Conservation (phyloP, 2,888 invertebrate species). For the Terebella lapidaria region DNA sequence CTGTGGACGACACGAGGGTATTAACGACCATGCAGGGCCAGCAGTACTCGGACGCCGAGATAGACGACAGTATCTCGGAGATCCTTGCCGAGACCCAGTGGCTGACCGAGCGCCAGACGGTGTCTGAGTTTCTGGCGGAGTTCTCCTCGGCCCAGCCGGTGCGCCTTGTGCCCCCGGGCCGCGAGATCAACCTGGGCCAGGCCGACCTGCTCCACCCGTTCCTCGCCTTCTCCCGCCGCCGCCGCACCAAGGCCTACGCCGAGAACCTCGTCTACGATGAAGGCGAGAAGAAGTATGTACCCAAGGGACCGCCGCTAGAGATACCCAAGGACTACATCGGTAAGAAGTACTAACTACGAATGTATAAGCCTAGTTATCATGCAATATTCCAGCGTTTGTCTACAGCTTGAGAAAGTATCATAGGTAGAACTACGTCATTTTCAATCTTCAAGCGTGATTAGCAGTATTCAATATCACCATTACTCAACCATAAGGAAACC, state of each 20-base stretch:
- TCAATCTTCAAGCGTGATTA: too few relatives aligned
- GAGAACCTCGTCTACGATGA: not conserved
- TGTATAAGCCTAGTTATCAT: too few relatives aligned
- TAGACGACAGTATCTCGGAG: not conserved
- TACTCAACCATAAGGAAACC: too few relatives aligned
- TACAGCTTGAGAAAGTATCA: too few relatives aligned
- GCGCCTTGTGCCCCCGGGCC: not conserved
- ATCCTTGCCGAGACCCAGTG: not conserved
- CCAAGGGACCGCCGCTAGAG: not conserved
- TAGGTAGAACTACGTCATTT: too few relatives aligned
- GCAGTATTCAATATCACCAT: too few relatives aligned
- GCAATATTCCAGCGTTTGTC: too few relatives aligned
- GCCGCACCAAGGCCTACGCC: conserved; percentile 1
- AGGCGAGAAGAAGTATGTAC: not conserved
- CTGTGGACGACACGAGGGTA: too few relatives aligned
- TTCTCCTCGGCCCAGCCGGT: not conserved
- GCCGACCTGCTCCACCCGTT: not conserved
- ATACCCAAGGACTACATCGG: conserved; percentile 3
- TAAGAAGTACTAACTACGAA: not conserved
- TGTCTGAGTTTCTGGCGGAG: not conserved
- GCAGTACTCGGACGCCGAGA: not conserved
- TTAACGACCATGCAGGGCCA: too few relatives aligned
- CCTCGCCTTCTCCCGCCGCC: not conserved
- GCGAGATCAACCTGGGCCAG: not conserved
- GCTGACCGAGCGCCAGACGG: not conserved